phyloP scores from a whole-genome alignment of 1,140 invertebrate genomes.

The Atopsyche davidsoni region DNA sequence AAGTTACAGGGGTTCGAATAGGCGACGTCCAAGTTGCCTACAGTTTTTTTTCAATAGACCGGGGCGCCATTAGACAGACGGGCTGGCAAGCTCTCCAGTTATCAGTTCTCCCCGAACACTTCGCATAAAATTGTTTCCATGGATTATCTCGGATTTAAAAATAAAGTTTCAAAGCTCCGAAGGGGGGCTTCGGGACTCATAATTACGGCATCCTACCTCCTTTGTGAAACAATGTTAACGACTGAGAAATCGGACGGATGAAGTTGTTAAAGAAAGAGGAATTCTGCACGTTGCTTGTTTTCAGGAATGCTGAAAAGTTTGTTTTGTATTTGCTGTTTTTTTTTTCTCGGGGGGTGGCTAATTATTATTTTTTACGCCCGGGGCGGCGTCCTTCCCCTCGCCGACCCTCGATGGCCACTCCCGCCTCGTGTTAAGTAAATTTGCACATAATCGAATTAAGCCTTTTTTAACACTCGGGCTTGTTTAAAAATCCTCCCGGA shows the following conservation, averaged over 20 bases:
- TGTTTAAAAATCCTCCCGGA: conserved; percentile 30
- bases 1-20: no score
- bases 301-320: conserved; percentile 28
- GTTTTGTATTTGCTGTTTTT: conserved; percentile 23
- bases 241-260: conserved; percentile 26
- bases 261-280: conserved; percentile 29
- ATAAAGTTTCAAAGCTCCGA: conserved; percentile 26
- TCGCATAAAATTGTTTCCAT: conserved; percentile 17
- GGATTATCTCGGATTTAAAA: conserved; percentile 30
- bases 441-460: conserved; percentile 32
- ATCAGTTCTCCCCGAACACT: conserved; percentile 21
- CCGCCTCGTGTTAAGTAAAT: conserved; percentile 30
- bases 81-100: conserved; percentile 6
- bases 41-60: conserved; percentile 20
- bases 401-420: conserved; percentile 12
- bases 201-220: conserved; percentile 27
- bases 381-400: conserved; percentile 3
- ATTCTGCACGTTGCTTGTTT: conserved; percentile 23
- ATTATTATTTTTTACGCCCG: conserved; percentile 30
- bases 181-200: conserved; percentile 17
- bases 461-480: conserved; percentile 30
- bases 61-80: conserved; percentile 13
- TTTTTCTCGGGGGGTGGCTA: conserved; percentile 20
- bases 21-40: conserved; percentile 9
- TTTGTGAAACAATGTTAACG: conserved; percentile 31